These are phyloP conservation scores for Hypena proboscidalis DNA, from an alignment of 2,888 invertebrate genomes.

Conservation along the genomic window DNA sequence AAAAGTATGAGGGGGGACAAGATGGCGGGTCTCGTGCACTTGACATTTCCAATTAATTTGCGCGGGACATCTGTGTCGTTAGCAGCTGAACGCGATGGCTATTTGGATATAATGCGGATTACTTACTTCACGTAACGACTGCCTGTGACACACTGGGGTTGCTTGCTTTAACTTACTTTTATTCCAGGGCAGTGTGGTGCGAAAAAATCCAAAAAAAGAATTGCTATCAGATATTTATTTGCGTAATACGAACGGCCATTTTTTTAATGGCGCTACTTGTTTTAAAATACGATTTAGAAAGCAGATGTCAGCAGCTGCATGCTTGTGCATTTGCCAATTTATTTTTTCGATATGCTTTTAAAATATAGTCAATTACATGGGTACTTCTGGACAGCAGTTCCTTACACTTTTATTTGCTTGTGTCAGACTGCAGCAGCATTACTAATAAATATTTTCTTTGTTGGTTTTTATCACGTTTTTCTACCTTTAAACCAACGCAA, in stretches of 20 bases:
- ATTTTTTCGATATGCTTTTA: conserved; percentile 1
- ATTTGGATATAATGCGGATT: conserved; percentile 72
- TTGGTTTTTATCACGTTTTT: too few species aligned
- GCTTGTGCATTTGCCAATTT: not conserved
- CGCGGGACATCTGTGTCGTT: conserved; percentile 81
- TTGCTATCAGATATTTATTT: conserved; percentile 9
- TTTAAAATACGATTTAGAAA: conserved; percentile 12
- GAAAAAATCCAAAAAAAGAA: conserved; percentile 15
- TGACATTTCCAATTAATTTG: conserved; percentile 86
- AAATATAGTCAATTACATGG: not conserved
- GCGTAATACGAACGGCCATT: conserved; percentile 4
- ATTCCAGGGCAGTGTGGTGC: conserved; percentile 34
- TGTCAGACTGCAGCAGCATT: too few species aligned
- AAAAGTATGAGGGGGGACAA: conserved; percentile 63
- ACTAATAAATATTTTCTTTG: too few species aligned
- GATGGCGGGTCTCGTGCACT: conserved; percentile 79
- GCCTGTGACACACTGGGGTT: conserved; percentile 39
- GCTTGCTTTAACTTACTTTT: conserved; percentile 16
- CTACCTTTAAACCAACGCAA: too few species aligned
- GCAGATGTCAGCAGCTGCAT: conserved; percentile 10
- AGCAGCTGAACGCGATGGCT: conserved; percentile 77
- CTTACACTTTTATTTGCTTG: too few species aligned
- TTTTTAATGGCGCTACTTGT: conserved; percentile 4
- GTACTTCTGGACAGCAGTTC: too few species aligned
- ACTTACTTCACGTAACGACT: conserved; percentile 59